These are phyloP conservation scores for Todiramphus chloris DNA, from an alignment of 2,113 vertebrate species.

Conservation along the genomic window DNA sequence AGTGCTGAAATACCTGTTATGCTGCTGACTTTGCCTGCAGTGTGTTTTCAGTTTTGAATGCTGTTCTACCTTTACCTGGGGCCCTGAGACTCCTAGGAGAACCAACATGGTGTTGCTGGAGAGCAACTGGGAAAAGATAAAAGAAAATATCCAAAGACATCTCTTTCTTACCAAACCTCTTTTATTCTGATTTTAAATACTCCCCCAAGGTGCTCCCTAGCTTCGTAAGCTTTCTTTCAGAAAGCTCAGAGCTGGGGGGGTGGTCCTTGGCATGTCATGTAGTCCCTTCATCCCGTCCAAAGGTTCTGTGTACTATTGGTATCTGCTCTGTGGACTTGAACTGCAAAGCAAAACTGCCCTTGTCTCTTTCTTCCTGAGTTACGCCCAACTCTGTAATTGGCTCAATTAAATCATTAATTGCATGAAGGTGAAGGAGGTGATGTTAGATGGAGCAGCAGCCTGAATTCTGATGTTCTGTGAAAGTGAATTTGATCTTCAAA, in stretches of 20 bases:
- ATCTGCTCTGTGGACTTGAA: background rate
- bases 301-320: background rate
- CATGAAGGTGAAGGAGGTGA: background rate
- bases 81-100: background rate
- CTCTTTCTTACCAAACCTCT: background rate
- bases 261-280: background rate
- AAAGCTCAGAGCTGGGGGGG: background rate
- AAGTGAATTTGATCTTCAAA: background rate
- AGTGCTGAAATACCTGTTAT: background rate
- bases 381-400: background rate
- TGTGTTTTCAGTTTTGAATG: background rate
- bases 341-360: background rate
- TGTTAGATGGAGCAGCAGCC: background rate
- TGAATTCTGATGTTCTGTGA: background rate
- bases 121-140: background rate
- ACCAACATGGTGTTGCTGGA: rapidly evolving
- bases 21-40: background rate
- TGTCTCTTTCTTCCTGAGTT: background rate
- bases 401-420: background rate
- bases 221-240: background rate
- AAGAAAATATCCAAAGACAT: background rate
- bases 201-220: background rate
- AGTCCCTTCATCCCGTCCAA: background rate
- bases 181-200: background rate
- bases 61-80: background rate